These are phyloP conservation scores for Prosopocoilus inquinatus DNA, from an alignment of 2,888 invertebrate species.

Conservation along the genomic window DNA sequence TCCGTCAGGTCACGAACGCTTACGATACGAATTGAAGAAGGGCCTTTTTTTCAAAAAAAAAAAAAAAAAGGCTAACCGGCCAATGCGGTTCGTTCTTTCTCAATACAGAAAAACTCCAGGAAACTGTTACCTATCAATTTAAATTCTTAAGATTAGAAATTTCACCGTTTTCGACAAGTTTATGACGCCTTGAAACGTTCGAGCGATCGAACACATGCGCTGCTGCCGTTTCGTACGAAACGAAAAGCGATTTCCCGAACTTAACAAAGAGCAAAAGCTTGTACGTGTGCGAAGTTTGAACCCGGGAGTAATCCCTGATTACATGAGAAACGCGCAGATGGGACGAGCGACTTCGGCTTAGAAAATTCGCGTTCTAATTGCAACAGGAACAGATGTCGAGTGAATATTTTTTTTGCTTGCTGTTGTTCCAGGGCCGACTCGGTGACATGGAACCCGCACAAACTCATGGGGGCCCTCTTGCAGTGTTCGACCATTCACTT, in stretches of 20 bases:
- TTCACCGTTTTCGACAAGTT: too few relatives aligned
- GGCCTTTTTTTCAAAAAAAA: too few relatives aligned
- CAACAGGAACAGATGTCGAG: constrained; percentile 6
- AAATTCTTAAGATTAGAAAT: too few relatives aligned
- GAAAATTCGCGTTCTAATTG: constrained; percentile 12
- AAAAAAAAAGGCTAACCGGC: too few relatives aligned
- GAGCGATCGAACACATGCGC: too few relatives aligned
- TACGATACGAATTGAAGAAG: too few relatives aligned
- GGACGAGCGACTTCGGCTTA: constrained; percentile 9
- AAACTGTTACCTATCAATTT: too few relatives aligned
- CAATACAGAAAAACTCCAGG: too few relatives aligned
- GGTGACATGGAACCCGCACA: constrained; percentile 99
- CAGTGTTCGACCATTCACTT: constrained; percentile 98
- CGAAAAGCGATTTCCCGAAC: not conserved
- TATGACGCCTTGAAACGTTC: too few relatives aligned
- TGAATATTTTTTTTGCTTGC: not conserved
- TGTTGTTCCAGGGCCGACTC: constrained; percentile 78
- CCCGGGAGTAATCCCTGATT: constrained; percentile 30
- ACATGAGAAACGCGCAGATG: constrained; percentile 30
- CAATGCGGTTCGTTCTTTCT: too few relatives aligned
- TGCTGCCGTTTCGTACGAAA: too few relatives aligned
- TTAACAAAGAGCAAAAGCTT: constrained; percentile 27
- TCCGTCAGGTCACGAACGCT: too few relatives aligned
- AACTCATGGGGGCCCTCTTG: constrained; percentile 93
- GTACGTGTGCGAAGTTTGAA: constrained; percentile 28